These are phyloP conservation scores for Orchesellides sinensis DNA, from an alignment of 2,888 invertebrate species.

Conservation along the genomic window DNA sequence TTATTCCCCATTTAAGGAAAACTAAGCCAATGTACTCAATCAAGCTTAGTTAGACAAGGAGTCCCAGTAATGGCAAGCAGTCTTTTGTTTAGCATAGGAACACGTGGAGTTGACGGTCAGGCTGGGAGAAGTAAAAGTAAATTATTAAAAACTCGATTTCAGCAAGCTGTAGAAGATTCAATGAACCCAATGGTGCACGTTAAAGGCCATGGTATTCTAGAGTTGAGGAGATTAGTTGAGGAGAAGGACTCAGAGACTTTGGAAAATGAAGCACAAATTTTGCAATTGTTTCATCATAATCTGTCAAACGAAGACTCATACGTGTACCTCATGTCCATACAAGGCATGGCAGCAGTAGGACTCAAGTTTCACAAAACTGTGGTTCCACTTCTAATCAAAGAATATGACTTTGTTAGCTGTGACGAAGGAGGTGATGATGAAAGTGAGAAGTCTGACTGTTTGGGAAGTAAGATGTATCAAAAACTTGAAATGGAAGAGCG, in stretches of 20 bases:
- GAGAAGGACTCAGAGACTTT: slow-evolving; percentile 82
- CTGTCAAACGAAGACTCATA: slow-evolving; percentile 88
- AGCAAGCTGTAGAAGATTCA: slow-evolving; percentile 83
- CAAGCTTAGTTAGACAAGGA: slow-evolving; percentile 34
- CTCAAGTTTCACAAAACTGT: slow-evolving; percentile 83
- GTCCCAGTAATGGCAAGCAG: slow-evolving; percentile 68
- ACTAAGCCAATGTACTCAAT: slow-evolving; percentile 41
- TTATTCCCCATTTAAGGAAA: slow-evolving; percentile 63
- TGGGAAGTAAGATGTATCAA: slow-evolving; percentile 7
- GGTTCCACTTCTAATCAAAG: slow-evolving; percentile 83
- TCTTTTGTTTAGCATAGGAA: slow-evolving; percentile 65
- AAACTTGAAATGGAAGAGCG: slow-evolving; percentile 47
- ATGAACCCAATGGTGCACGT: slow-evolving; percentile 87
- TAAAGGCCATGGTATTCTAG: slow-evolving; percentile 87
- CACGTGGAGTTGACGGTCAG: slow-evolving; percentile 44
- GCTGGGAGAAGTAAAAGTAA: too few relatives aligned
- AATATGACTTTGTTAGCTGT: slow-evolving; percentile 79
- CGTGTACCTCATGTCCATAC: slow-evolving; percentile 87
- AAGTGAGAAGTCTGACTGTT: too few relatives aligned
- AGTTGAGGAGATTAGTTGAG: slow-evolving; percentile 85
- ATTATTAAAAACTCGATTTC: slow-evolving; percentile 78
- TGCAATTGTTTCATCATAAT: slow-evolving; percentile 86
- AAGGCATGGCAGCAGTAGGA: slow-evolving; percentile 85
- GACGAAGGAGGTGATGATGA: slow-evolving; percentile 70
- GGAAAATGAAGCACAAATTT: slow-evolving; percentile 82